Base-by-base conservation (phyloP, 2,888 invertebrate genomes). In the Agrotis ipsilon region DNA sequence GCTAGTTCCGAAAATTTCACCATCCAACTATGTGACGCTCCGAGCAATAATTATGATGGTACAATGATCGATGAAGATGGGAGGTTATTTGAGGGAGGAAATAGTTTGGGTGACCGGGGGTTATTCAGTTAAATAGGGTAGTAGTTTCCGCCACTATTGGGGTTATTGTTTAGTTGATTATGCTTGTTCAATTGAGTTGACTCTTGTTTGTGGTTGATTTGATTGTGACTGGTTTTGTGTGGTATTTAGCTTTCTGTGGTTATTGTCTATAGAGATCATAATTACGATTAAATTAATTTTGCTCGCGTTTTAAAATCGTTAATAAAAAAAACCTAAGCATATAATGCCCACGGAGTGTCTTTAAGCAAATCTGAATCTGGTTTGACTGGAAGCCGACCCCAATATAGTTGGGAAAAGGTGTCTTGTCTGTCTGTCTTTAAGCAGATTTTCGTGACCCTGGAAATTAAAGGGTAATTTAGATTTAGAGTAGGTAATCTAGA, bases 1-100 rank as follows among this genome's bases (percentile, higher is more conserved):
- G 84, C 85, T 86, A 80, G 65, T 72, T 64, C 27, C 4, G 61
- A 72, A 63, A 71, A 76, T 80, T 68, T 69, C 59, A 9, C 85
- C 88, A 82, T 80, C 69, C 72, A 91, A 91, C 89, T 91, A 90
- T 90, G 86, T 84, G 86, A 78, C 77, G 78, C 72, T 81, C 75
- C 51, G 19, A 58, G 62, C 68, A 70, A 74, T 82, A 51, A 65
- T 72, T 60, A 71, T 70, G 16, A 59, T 62, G 55, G 43, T 39
- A 9, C 49, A 51, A 70, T 72, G 60, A 75, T 70, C 60, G 52
- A 66, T 60, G 19, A 19, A 61, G 27, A 66, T 60, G 9, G 45
- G 54, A 46, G 27, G 59, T 46, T 63, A 70, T 75, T 68, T 48
- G n/a, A n/a, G 55, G 39, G 55, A 18, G 52, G 49, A 72, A 67